Evolutionary conservation across 2,113 vertebrate species (phyloP).

Genomic region (Malurus cyaneus): DNA sequence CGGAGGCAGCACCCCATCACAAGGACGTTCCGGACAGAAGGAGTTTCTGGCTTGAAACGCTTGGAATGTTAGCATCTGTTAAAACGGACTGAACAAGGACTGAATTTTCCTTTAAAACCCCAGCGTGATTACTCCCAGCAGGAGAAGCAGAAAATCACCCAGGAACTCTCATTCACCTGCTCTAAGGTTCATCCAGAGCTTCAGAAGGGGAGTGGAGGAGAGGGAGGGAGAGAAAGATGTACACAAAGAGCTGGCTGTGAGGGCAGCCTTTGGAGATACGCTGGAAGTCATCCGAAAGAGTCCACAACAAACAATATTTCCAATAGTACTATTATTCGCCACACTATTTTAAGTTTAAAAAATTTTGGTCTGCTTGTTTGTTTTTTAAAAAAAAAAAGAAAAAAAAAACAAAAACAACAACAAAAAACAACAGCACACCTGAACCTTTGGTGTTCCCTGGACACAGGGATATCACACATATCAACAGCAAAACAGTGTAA

Average conservation of each 20-base stretch:
- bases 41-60: not conserved
- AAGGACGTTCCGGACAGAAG: not conserved
- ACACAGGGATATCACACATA: not conserved
- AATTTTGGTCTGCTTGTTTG: not conserved
- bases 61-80: no score
- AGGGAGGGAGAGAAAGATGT: accelerated
- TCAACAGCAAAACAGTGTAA: not conserved
- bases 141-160: not conserved
- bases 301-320: not conserved
- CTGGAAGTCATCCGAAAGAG: not conserved
- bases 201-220: not conserved
- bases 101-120: not conserved
- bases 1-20: no score
- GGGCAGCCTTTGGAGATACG: not conserved
- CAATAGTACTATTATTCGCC: not conserved
- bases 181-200: no score
- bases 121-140: not conserved
- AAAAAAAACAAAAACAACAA: no score
- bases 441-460: accelerated
- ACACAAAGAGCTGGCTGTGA: not conserved
- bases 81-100: not conserved
- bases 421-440: no score
- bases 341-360: not conserved
- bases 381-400: no score
- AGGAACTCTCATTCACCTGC: not conserved